These are phyloP conservation scores for Tretioscincus oriximinensis DNA, from an alignment of 2,113 vertebrate species.

Conservation along the genomic window DNA sequence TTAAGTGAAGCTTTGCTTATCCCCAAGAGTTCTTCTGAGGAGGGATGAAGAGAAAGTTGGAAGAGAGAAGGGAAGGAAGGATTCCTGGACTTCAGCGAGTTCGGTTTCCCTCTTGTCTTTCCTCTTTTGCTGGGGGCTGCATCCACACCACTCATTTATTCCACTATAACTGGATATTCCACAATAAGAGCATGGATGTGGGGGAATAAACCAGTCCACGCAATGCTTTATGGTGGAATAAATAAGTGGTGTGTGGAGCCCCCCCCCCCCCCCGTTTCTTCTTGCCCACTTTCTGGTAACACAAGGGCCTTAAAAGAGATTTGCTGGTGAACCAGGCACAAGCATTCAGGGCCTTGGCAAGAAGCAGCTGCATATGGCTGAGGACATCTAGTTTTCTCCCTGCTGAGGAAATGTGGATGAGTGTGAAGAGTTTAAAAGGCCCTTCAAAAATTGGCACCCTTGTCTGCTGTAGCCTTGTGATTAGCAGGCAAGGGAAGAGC, in stretches of 20 bases:
- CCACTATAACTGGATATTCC: no score
- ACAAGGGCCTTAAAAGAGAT: neutral
- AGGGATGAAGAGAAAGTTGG: neutral
- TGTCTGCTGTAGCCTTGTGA: neutral
- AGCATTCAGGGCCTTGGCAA: neutral
- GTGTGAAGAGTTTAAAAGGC: neutral
- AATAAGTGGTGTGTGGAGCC: no score
- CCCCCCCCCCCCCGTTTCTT: no score
- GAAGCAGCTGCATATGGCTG: no score
- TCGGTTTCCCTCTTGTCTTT: no score
- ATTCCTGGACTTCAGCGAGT: no score
- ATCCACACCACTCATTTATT: no score
- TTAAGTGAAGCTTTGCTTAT: neutral
- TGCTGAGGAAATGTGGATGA: neutral
- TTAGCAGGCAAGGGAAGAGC: neutral
- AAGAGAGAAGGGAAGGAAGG: neutral
- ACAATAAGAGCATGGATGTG: no score
- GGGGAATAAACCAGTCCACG: no score
- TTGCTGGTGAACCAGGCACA: neutral
- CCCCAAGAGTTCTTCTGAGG: neutral
- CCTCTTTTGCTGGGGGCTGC: neutral
- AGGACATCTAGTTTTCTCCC: neutral
- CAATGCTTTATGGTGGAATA: no score
- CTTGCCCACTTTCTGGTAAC: no score
- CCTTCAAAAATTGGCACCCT: neutral